Percentiles rank a stretch among this genome's conserved stretches.
Evolutionary conservation across 92 coral and sea anemone species (phyloP).

Genomic region (Muricea muricata): DNA sequence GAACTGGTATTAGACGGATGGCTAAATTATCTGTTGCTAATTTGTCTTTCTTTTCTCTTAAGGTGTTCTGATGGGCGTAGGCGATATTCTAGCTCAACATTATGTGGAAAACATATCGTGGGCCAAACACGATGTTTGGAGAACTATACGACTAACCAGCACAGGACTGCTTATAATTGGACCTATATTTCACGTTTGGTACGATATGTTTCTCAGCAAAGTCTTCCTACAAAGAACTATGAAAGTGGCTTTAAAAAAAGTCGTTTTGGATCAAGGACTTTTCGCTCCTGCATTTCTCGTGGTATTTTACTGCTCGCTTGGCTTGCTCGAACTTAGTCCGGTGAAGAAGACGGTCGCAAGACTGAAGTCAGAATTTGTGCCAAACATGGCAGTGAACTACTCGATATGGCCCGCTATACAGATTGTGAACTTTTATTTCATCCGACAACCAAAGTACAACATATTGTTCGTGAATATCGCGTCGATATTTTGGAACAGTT

Average conservation of each 20-base stretch:
- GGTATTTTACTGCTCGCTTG: constrained; percentile 61
- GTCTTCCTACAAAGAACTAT: constrained; percentile 48
- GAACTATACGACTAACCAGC: constrained; percentile 60
- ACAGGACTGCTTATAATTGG: constrained; percentile 58
- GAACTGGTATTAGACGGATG: no score
- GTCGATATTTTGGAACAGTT: constrained; percentile 68
- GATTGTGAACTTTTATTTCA: constrained; percentile 54
- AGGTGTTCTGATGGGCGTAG: constrained; percentile 66
- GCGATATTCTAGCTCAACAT: constrained; percentile 65
- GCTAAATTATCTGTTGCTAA: no score
- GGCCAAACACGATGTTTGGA: constrained; percentile 49
- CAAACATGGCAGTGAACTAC: constrained; percentile 70
- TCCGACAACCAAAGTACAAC: constrained; percentile 51
- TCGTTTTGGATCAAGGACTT: constrained; percentile 61
- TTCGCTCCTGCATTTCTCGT: constrained; percentile 65
- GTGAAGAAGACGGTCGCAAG: constrained; percentile 41
- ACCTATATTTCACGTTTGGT: constrained; percentile 68
- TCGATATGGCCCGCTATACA: constrained; percentile 67
- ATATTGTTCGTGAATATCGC: constrained; percentile 58
- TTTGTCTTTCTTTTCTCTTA: no score
- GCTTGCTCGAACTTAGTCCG: constrained; percentile 58
- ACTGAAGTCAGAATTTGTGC: constrained; percentile 56
- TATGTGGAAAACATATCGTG: constrained; percentile 47
- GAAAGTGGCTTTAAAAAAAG: constrained; percentile 56
- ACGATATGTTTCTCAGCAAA: constrained; percentile 47